Evolutionary conservation across 1,140 invertebrate genomes (phyloP).

Genomic region (Drosophila busckii): DNA sequence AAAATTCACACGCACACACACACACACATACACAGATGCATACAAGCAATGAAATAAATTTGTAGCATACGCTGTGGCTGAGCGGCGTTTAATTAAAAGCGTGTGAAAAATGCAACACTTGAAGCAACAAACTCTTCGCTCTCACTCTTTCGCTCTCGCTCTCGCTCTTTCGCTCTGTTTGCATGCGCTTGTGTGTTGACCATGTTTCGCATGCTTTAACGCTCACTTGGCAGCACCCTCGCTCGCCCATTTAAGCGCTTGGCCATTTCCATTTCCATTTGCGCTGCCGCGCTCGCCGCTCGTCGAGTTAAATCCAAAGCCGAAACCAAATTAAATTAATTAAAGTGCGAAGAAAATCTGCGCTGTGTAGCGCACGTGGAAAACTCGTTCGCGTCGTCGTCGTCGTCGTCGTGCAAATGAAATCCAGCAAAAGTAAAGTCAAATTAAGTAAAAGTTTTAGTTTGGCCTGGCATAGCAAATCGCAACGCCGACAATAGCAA

Average conservation of each 20-base stretch:
- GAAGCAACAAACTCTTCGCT: constrained; percentile 12
- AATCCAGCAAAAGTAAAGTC: constrained; percentile 46
- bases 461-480: background rate
- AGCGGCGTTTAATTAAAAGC: constrained; percentile 67
- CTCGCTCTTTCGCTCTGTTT: too few relatives aligned
- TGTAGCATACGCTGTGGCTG: constrained; percentile 35
- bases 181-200: constrained; percentile 8
- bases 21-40: constrained; percentile 3
- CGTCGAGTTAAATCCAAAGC: constrained; percentile 6
- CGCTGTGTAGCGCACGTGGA: constrained; percentile 37
- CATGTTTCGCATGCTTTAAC: background rate
- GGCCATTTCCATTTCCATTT: constrained; percentile 9
- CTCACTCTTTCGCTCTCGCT: too few relatives aligned
- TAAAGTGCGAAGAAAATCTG: constrained; percentile 60
- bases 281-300: background rate
- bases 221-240: background rate
- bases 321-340: constrained; percentile 70
- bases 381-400: constrained; percentile 16
- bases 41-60: constrained; percentile 22
- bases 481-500: background rate
- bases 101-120: constrained; percentile 65
- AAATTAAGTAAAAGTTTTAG: constrained; percentile 57
- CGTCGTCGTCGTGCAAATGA: constrained; percentile 36
- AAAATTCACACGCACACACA: background rate
- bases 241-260: background rate